Conservation (phyloP, 2,888 invertebrate species). For the Orchesellides sinensis region DNA sequence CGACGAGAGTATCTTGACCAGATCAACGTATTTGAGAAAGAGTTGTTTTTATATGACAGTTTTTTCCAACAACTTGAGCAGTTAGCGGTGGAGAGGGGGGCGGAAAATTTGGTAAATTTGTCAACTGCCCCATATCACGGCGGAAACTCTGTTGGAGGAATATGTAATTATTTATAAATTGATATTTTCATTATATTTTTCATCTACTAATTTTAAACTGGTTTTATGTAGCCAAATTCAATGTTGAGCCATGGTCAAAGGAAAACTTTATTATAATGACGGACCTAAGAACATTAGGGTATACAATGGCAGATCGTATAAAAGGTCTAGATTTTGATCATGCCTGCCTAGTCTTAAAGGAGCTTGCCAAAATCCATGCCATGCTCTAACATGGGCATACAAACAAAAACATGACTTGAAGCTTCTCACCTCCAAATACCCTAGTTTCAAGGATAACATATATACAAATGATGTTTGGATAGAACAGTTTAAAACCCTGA, state of each 20-base stretch:
- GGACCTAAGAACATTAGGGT: slow-evolving; percentile 57
- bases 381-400: slow-evolving; percentile 51
- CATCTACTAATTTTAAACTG: not conserved
- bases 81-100: not conserved
- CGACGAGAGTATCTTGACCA: slow-evolving; percentile 36
- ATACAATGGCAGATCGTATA: slow-evolving; percentile 66
- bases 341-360: slow-evolving; percentile 64
- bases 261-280: slow-evolving; percentile 53
- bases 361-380: slow-evolving; percentile 67
- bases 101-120: not conserved
- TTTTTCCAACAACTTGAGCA: slow-evolving; percentile 23
- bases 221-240: slow-evolving; percentile 21
- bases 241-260: slow-evolving; percentile 13
- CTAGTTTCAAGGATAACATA: slow-evolving; percentile 20
- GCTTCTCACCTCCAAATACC: slow-evolving; percentile 26
- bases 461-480: slow-evolving; percentile 9
- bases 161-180: not conserved
- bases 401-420: slow-evolving; percentile 29
- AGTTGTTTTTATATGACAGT: slow-evolving; percentile 26
- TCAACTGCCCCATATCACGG: slow-evolving; percentile 26
- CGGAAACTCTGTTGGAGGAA: slow-evolving; percentile 24
- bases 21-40: slow-evolving; percentile 36
- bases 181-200: not conserved
- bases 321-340: slow-evolving; percentile 67
- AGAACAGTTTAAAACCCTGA: slow-evolving; percentile 26